Conservation (phyloP, 1,140 invertebrate species). For the Bilobella aurantiaca region DNA sequence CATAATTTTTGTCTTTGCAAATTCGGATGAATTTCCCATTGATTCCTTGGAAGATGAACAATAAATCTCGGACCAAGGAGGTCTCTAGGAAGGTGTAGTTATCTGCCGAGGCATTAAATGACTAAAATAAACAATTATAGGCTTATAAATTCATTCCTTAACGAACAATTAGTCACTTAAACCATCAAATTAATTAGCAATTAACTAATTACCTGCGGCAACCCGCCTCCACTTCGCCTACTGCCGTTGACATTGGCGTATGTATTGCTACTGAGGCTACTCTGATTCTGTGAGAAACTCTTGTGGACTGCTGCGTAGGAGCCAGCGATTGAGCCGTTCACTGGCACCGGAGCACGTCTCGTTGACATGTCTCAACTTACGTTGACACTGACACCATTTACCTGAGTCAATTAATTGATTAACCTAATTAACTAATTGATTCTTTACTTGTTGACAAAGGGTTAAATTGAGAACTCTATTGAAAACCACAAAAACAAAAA, state of each 20-base stretch:
- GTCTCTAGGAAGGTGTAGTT: constrained; percentile 35
- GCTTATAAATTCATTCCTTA: no score
- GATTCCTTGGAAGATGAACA: constrained; percentile 71
- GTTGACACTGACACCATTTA: not conserved
- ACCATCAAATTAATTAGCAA: no score
- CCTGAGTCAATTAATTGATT: not conserved
- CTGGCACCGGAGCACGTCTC: not conserved
- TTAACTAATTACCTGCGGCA: no score
- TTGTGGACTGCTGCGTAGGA: not conserved
- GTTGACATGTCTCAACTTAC: not conserved
- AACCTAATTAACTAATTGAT: no score
- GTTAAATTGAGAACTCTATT: no score
- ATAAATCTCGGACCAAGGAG: constrained; percentile 60
- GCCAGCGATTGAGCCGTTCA: not conserved
- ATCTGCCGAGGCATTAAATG: not conserved
- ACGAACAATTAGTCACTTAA: no score
- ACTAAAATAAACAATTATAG: not conserved
- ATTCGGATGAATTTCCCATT: constrained; percentile 62
- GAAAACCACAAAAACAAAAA: no score
- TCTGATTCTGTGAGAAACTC: not conserved
- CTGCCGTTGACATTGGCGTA: not conserved
- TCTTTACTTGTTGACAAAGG: no score
- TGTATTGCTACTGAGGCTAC: no score
- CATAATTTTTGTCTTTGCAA: constrained; percentile 47
- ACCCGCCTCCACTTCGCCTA: no score